Evolutionary conservation across 2,797 vertebrate genomes (phyloP).

Genomic region (Scolopax rusticola): DNA sequence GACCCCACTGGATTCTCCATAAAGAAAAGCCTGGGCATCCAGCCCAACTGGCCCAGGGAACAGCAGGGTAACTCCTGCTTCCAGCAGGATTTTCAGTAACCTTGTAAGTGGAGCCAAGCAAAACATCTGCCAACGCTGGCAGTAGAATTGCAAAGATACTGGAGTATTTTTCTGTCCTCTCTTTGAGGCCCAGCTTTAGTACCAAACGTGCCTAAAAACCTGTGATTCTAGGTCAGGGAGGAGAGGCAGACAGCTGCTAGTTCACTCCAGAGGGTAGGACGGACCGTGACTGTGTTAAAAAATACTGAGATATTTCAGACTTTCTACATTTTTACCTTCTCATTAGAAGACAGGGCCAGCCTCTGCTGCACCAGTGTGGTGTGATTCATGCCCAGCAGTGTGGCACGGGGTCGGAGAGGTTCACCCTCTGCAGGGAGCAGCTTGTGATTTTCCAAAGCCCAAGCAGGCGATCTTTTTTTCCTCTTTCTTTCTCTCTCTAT

Average conservation of each 20-base stretch:
- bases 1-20: rapidly evolving
- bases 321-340: background rate
- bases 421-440: background rate
- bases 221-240: background rate
- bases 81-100: background rate
- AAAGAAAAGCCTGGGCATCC: rapidly evolving
- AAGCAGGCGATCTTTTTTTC: background rate
- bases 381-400: background rate
- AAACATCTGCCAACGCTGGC: background rate
- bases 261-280: background rate
- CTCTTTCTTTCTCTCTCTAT: background rate
- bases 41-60: background rate
- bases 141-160: background rate
- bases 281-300: background rate
- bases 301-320: background rate
- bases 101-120: background rate
- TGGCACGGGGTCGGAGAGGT: constrained; percentile 12
- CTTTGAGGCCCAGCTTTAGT: background rate
- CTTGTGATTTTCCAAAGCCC: constrained; percentile 9
- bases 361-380: background rate
- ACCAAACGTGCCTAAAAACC: background rate
- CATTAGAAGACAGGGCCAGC: background rate
- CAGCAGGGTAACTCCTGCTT: background rate
- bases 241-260: background rate
- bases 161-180: background rate